Percentiles rank a stretch among this genome's conserved stretches.
Evolutionary conservation across 2,113 vertebrate species (phyloP).

Genomic region (Pampusana beccarii): DNA sequence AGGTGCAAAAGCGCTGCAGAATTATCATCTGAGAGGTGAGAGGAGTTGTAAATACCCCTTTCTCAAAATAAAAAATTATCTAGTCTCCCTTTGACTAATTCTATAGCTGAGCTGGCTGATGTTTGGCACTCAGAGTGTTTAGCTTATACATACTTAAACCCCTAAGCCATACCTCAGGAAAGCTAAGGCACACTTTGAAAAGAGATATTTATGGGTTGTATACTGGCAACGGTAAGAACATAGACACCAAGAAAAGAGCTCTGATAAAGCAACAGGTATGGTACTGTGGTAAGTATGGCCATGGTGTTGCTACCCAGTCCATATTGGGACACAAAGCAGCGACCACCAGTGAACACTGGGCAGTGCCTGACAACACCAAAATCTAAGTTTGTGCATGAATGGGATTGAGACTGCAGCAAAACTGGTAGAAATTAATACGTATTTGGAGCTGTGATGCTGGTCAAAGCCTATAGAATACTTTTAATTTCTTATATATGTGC

Average conservation of each 20-base stretch:
- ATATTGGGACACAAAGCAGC: background rate
- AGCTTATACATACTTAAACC: background rate
- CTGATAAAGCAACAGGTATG: background rate
- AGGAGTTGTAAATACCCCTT: background rate
- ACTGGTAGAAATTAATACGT: background rate
- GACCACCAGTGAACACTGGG: background rate
- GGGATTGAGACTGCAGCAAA: background rate
- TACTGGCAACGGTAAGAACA: background rate
- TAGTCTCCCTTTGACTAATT: background rate
- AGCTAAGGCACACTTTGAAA: background rate
- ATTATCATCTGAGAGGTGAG: background rate
- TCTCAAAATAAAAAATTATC: background rate
- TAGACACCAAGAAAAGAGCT: background rate
- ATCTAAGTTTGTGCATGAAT: background rate
- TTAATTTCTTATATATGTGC: background rate
- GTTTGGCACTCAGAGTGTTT: background rate
- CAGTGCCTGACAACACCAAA: background rate
- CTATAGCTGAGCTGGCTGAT: background rate
- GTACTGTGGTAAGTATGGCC: background rate
- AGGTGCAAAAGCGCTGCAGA: background rate
- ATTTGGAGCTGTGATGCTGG: fast-evolving
- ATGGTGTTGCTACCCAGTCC: background rate
- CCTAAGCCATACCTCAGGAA: background rate
- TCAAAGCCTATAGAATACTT: background rate
- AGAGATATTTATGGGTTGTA: background rate